phyloP scores from a whole-genome alignment of 2,888 invertebrate species.

The Amblyteles armatorius region DNA sequence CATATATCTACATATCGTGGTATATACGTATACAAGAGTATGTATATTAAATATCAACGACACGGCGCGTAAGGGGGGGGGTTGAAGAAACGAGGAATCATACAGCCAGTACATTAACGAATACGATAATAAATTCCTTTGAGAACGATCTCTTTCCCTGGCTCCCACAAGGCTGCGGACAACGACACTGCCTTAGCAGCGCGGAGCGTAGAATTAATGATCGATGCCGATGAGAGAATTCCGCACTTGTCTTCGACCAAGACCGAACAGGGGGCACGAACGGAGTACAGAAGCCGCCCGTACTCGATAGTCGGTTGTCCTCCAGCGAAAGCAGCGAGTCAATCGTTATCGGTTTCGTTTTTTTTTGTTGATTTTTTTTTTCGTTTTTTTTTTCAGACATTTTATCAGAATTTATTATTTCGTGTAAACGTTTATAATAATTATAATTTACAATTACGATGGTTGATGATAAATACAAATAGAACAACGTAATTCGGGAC shows the following conservation, averaged over 20 bases:
- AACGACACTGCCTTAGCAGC: background rate
- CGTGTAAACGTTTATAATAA: slow-evolving; percentile 85
- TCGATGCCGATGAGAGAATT: slow-evolving; percentile 5
- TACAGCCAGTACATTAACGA: slow-evolving; percentile 31
- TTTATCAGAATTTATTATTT: slow-evolving; percentile 85
- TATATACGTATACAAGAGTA: slow-evolving; percentile 70
- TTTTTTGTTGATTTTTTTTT: slow-evolving; percentile 57
- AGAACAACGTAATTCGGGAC: slow-evolving; percentile 83
- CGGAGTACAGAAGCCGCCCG: background rate
- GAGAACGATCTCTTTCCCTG: background rate
- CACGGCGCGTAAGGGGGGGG: slow-evolving; percentile 37
- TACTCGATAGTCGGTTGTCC: background rate
- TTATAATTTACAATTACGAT: slow-evolving; percentile 85
- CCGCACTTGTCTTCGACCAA: background rate
- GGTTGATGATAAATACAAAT: slow-evolving; percentile 85
- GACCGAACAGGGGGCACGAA: background rate
- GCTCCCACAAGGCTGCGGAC: slow-evolving; percentile 6
- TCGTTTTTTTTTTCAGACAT: slow-evolving; percentile 82
- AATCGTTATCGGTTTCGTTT: slow-evolving; percentile 43
- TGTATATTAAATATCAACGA: slow-evolving; percentile 67
- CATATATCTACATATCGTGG: slow-evolving; percentile 71
- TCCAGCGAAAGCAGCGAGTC: slow-evolving; percentile 27
- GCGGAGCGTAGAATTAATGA: slow-evolving; percentile 25
- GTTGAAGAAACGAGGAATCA: slow-evolving; percentile 45
- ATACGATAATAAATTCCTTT: slow-evolving; percentile 34